Percentiles rank a stretch among this genome's conserved stretches.
These are phyloP conservation scores for Philotrypesis tridentata DNA, from an alignment of 1,140 invertebrate genomes.

Conservation along the genomic window DNA sequence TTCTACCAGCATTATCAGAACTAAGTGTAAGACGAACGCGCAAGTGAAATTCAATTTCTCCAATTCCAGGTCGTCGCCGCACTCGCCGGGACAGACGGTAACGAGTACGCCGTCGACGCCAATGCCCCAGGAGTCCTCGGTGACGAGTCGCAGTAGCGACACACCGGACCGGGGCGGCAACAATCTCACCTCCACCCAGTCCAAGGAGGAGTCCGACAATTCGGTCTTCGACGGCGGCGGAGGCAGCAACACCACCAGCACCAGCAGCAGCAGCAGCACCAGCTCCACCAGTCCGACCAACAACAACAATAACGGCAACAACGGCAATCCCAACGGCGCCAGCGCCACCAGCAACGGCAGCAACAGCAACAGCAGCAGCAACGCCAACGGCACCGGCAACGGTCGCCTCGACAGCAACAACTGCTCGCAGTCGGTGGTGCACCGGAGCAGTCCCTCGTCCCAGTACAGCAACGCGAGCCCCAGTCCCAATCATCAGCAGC, in stretches of 20 bases:
- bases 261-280: conserved; percentile 59
- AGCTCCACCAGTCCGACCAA: conserved; percentile 58
- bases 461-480: conserved; percentile 65
- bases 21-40: no score
- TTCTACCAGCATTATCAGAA: no score
- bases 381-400: conserved; percentile 55
- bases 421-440: conserved; percentile 40
- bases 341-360: conserved; percentile 59
- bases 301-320: conserved; percentile 58
- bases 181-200: conserved; percentile 66
- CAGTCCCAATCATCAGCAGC: conserved; percentile 63
- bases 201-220: conserved; percentile 73
- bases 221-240: conserved; percentile 75
- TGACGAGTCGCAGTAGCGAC: conserved; percentile 64
- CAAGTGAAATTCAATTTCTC: no score
- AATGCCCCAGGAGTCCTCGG: conserved; percentile 58
- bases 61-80: conserved; percentile 66
- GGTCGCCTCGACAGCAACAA: conserved; percentile 42
- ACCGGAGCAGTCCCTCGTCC: conserved; percentile 70
- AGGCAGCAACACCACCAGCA: conserved; percentile 46
- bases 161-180: conserved; percentile 64
- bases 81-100: conserved; percentile 65
- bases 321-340: conserved; percentile 19
- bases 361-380: conserved; percentile 55
- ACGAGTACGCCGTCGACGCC: conserved; percentile 66